Evolutionary conservation across 37 sponge, comb jelly and placozoan genomes (phyloP).

Genomic region (Geodia barretti): DNA sequence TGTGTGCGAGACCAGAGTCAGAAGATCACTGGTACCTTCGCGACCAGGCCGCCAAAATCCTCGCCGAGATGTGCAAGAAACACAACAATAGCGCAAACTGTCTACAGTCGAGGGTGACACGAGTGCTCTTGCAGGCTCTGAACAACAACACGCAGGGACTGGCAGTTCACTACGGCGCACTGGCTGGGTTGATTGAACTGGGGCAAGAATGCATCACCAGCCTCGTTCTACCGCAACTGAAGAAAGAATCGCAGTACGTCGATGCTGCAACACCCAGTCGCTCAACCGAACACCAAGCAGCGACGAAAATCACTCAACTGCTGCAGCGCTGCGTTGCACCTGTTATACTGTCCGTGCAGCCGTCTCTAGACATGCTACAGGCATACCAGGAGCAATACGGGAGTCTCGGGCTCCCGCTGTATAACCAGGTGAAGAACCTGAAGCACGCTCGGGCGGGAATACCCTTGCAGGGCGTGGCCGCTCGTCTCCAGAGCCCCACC

Average conservation of each 20-base stretch:
- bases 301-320: constrained; percentile 58
- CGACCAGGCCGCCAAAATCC: constrained; percentile 66
- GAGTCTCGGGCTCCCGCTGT: constrained; percentile 37
- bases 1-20: constrained; percentile 72
- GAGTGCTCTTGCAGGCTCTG: constrained; percentile 58
- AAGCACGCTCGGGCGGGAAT: constrained; percentile 32
- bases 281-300: constrained; percentile 62
- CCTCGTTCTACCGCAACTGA: constrained; percentile 63
- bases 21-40: constrained; percentile 84
- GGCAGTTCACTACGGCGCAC: constrained; percentile 75
- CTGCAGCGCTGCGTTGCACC: constrained; percentile 61
- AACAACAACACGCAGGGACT: constrained; percentile 55
- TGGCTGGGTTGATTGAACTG: constrained; percentile 62
- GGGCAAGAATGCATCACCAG: constrained; percentile 68
- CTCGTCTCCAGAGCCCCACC: neutral
- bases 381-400: constrained; percentile 76
- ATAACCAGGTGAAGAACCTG: constrained; percentile 68
- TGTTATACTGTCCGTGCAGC: constrained; percentile 28
- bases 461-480: neutral
- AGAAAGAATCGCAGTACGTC: constrained; percentile 56
- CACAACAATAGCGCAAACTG: constrained; percentile 70
- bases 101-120: constrained; percentile 68
- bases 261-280: constrained; percentile 18
- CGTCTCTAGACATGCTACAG: constrained; percentile 53
- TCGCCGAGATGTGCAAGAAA: constrained; percentile 77